Evolutionary conservation across 2,797 vertebrate genomes (phyloP).

Genomic region (Sternarchorhynchus goeldii): DNA sequence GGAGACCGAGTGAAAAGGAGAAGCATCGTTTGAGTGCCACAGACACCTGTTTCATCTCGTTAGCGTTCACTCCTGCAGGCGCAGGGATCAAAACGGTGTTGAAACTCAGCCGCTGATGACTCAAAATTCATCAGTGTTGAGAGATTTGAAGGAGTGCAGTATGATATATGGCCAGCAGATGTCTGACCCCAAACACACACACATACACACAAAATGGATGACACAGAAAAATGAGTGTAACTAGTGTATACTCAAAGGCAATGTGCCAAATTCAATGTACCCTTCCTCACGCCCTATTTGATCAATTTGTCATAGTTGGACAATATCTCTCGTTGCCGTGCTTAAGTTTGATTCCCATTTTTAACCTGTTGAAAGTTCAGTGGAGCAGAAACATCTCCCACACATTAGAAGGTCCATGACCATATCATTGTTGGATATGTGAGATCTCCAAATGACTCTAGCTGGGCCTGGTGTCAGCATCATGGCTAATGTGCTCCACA

Average conservation of each 20-base stretch:
- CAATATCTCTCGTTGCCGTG: not conserved
- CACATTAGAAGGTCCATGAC: not conserved
- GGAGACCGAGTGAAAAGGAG: not conserved
- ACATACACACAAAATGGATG: not conserved
- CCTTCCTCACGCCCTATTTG: not conserved
- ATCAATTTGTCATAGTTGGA: not conserved
- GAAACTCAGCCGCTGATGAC: constrained; percentile 23
- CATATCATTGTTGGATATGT: constrained; percentile 5
- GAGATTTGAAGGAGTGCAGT: not conserved
- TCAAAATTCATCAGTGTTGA: constrained; percentile 26
- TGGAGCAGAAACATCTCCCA: not conserved
- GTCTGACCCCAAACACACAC: not conserved
- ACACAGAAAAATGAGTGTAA: not conserved
- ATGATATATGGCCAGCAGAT: constrained; percentile 31
- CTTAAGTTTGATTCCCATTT: no score
- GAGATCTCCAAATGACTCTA: constrained; percentile 6
- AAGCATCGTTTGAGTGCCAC: constrained; percentile 2
- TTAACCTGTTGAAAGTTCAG: no score
- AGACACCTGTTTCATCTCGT: constrained; percentile 29
- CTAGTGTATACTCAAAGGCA: not conserved
- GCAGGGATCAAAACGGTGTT: not conserved
- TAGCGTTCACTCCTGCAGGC: constrained; percentile 22
- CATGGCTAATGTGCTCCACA: constrained; percentile 38
- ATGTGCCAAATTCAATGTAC: not conserved
- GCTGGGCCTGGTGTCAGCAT: not conserved